Evolutionary conservation across 2,888 invertebrate genomes (phyloP).

Genomic region (Erynnis tages): DNA sequence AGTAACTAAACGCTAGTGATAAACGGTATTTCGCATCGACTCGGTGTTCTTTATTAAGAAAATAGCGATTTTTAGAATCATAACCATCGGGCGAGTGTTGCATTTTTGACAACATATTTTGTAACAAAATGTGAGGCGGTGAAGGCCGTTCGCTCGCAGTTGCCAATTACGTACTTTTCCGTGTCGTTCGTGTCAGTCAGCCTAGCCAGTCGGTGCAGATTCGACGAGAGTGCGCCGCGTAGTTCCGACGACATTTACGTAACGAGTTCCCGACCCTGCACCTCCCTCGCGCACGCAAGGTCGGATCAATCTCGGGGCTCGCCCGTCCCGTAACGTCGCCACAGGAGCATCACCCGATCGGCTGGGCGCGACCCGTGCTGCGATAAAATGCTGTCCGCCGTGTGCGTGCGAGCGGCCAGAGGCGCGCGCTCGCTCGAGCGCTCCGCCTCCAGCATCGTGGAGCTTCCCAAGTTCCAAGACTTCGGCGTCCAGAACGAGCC

Average conservation of each 20-base stretch:
- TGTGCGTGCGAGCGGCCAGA: slow-evolving; percentile 70
- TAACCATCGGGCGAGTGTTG: background rate
- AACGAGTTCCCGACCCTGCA: slow-evolving; percentile 35
- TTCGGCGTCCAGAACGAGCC: slow-evolving; percentile 90
- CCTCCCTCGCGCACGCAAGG: slow-evolving; percentile 17
- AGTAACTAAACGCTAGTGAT: too few species aligned
- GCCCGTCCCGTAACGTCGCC: background rate
- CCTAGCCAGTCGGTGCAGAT: slow-evolving; percentile 31
- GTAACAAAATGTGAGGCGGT: slow-evolving; percentile 65
- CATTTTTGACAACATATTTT: slow-evolving; percentile 51
- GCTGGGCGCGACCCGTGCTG: background rate
- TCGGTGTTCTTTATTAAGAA: background rate
- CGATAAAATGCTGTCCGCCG: slow-evolving; percentile 37
- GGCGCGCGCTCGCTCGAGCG: slow-evolving; percentile 81
- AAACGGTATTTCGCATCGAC: too few species aligned
- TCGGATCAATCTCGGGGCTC: slow-evolving; percentile 12
- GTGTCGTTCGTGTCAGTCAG: slow-evolving; percentile 34
- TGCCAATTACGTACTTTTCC: slow-evolving; percentile 41
- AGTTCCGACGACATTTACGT: slow-evolving; percentile 44
- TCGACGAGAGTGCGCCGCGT: slow-evolving; percentile 19
- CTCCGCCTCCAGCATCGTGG: slow-evolving; percentile 83
- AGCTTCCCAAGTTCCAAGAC: slow-evolving; percentile 84
- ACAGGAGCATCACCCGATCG: background rate
- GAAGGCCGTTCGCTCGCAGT: slow-evolving; percentile 52
- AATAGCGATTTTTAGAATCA: slow-evolving; percentile 30